Conservation (phyloP, 2,797 vertebrate species). For the Podargus strigoides region DNA sequence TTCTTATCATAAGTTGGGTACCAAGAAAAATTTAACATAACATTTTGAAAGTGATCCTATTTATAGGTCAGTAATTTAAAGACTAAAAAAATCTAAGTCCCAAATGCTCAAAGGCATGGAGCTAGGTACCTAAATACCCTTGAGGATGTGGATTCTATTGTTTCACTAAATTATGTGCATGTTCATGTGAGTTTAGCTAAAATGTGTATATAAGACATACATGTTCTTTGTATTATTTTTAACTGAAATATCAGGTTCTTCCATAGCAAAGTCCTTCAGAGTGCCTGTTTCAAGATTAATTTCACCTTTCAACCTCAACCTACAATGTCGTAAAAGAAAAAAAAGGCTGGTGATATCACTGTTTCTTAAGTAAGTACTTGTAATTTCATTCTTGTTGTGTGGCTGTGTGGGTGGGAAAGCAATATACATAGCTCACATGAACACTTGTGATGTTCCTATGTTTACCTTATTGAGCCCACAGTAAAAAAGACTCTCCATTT, state of each 20-base stretch:
- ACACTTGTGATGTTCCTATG: not conserved
- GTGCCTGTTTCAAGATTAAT: not conserved
- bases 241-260: not conserved
- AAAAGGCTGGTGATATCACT: not conserved
- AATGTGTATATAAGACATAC: not conserved
- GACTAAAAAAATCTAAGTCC: not conserved
- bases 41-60: not conserved
- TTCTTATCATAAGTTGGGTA: not conserved
- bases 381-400: not conserved
- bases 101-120: not conserved
- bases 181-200: not conserved
- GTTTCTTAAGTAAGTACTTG: not conserved
- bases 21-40: not conserved
- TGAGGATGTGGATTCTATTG: not conserved
- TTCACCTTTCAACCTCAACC: not conserved
- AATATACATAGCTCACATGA: not conserved
- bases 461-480: not conserved
- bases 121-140: not conserved
- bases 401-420: not conserved
- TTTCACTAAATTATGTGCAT: not conserved
- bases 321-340: not conserved
- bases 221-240: not conserved
- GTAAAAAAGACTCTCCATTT: not conserved
- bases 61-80: not conserved
- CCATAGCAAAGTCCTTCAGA: not conserved